phyloP scores from a whole-genome alignment of 2,113 vertebrate species.

The Microcebus jonahi region DNA sequence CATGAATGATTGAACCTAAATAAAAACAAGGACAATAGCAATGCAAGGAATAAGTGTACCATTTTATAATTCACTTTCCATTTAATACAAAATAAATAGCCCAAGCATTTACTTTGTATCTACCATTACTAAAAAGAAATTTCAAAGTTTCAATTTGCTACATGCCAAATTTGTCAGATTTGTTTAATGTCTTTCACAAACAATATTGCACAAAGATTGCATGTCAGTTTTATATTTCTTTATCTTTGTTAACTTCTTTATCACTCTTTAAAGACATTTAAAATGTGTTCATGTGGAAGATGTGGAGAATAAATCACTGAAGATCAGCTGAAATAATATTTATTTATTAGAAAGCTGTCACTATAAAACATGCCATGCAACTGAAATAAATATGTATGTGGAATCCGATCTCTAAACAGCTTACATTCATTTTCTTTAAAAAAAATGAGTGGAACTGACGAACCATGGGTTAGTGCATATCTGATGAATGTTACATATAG shows the following conservation, averaged over 20 bases:
- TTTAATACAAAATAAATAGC: background rate
- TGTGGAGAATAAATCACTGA: background rate
- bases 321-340: conserved; percentile 3
- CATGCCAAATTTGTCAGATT: background rate
- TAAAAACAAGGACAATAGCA: background rate
- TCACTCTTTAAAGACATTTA: background rate
- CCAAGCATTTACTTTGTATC: background rate
- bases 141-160: conserved; percentile 2
- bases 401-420: background rate
- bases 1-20: background rate
- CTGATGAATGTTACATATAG: no score
- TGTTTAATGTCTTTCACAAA: conserved; percentile 43
- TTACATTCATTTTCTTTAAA: conserved; percentile 43
- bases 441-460: background rate
- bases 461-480: background rate
- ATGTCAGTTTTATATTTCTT: background rate
- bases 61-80: background rate
- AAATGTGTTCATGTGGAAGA: background rate
- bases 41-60: background rate
- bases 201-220: background rate
- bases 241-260: conserved; percentile 37
- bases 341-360: conserved; percentile 21
- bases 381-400: conserved; percentile 34
- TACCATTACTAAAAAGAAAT: background rate
- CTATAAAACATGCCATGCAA: background rate